Conservation (phyloP, 2,797 vertebrate species). For the Sarcophilus harrisii region DNA sequence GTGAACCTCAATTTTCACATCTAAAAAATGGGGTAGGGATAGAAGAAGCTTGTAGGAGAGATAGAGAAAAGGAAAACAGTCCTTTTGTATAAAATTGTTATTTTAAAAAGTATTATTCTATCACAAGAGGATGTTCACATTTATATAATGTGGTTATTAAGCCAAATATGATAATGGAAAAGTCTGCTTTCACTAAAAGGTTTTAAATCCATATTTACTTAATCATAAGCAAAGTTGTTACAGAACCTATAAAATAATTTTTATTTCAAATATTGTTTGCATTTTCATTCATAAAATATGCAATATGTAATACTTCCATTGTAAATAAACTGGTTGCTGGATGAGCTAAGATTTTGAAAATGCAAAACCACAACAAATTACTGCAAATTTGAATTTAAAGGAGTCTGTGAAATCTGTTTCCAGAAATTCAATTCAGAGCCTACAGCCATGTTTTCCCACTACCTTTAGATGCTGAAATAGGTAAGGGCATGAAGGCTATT, state of each 20-base stretch:
- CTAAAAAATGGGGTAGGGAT: not conserved
- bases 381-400: constrained; percentile 39
- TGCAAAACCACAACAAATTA: constrained; percentile 7
- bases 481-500: not conserved
- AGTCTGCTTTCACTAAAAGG: constrained; percentile 55
- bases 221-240: constrained; percentile 56
- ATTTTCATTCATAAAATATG: constrained; percentile 54
- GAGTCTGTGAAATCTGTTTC: not conserved
- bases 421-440: constrained; percentile 26
- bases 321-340: constrained; percentile 23
- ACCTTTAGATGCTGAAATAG: not conserved
- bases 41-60: not conserved
- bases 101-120: constrained; percentile 57
- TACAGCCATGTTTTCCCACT: constrained; percentile 17
- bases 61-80: not conserved
- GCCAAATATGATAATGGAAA: constrained; percentile 57
- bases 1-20: not conserved
- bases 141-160: constrained; percentile 54
- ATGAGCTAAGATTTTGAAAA: constrained; percentile 40
- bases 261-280: constrained; percentile 14
- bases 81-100: constrained; percentile 30
- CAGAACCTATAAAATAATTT: constrained; percentile 25
- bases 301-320: constrained; percentile 43
- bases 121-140: constrained; percentile 41
- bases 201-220: constrained; percentile 61